These are phyloP conservation scores for Alligator mississippiensis DNA, from an alignment of 2,113 vertebrate species.

Conservation along the genomic window DNA sequence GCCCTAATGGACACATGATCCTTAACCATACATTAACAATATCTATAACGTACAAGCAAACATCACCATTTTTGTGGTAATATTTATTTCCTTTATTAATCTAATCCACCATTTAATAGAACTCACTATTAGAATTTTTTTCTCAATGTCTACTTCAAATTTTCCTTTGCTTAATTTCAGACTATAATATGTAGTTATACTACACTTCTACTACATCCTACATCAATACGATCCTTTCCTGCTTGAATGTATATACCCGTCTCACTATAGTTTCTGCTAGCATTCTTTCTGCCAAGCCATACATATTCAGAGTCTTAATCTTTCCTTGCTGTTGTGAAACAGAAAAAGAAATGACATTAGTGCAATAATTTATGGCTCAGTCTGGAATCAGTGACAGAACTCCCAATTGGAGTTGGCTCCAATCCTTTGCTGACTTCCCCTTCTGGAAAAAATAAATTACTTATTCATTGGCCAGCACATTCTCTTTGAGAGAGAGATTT, in stretches of 20 bases:
- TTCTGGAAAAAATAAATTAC: neutral
- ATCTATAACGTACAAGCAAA: neutral
- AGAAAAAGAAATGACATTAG: neutral
- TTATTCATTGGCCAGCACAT: neutral
- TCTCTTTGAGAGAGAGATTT: neutral
- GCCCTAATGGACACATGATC: neutral
- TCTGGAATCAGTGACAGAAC: neutral
- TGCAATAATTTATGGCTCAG: neutral
- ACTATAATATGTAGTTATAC: neutral
- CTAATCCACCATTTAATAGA: neutral
- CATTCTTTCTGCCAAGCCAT: neutral
- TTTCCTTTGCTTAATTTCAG: constrained; percentile 11
- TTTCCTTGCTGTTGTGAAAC: neutral
- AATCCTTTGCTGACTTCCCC: neutral
- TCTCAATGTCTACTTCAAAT: neutral
- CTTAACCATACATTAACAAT: neutral
- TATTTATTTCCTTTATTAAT: neutral
- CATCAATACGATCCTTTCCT: neutral
- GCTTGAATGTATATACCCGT: neutral
- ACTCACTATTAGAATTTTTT: neutral
- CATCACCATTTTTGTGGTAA: neutral
- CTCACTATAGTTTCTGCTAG: neutral
- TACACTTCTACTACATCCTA: neutral
- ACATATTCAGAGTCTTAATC: neutral
- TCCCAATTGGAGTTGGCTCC: neutral